Conservation (phyloP, 2,797 vertebrate genomes). For the Schizothorax lantsangensis region DNA sequence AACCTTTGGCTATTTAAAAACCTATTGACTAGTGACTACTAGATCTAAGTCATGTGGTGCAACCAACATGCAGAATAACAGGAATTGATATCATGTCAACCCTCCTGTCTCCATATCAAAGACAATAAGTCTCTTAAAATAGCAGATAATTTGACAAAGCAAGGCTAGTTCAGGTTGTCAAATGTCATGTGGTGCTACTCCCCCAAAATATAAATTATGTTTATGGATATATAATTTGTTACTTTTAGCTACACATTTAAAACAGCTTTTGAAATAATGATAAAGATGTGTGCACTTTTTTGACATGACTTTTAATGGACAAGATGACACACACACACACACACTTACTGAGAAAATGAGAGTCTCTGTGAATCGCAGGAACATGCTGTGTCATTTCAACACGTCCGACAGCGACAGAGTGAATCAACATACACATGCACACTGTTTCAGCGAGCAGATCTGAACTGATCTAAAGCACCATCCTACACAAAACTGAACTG, state of each 20-base stretch:
- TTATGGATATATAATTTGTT: neutral
- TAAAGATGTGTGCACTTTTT: neutral
- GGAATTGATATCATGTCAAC: neutral
- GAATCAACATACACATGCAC: slow-evolving; percentile 6
- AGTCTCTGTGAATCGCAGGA: slow-evolving; percentile 42
- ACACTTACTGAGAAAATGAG: slow-evolving; percentile 10
- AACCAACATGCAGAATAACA: neutral
- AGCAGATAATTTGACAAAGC: neutral
- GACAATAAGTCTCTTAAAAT: neutral
- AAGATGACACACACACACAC: neutral
- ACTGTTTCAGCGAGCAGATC: neutral
- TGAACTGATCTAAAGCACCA: neutral
- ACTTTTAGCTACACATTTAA: neutral
- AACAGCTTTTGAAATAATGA: neutral
- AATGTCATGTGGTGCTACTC: neutral
- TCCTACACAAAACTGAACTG: neutral
- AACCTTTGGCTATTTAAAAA: neutral
- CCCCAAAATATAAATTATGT: neutral
- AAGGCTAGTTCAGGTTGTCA: neutral
- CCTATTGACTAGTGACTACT: too few relatives aligned
- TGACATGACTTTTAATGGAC: neutral
- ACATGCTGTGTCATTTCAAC: slow-evolving; percentile 18
- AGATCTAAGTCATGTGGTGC: neutral
- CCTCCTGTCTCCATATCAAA: neutral
- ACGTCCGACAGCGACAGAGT: slow-evolving; percentile 7